phyloP scores from a whole-genome alignment of 2,888 invertebrate genomes.

The Eurytoma californica region DNA sequence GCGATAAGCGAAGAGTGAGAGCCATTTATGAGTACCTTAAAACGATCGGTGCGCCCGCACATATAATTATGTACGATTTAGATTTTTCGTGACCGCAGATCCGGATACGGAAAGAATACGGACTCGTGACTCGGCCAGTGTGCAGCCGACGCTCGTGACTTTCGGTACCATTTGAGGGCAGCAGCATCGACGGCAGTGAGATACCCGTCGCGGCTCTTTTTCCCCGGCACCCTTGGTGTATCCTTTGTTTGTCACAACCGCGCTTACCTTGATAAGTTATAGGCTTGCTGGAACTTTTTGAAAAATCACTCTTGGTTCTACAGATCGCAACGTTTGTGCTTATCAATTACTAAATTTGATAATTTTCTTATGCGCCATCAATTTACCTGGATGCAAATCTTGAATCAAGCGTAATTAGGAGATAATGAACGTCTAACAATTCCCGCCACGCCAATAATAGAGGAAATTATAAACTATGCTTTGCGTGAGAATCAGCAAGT shows the following conservation, averaged over 20 bases:
- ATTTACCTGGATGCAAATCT: too few relatives aligned
- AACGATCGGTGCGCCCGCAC: slow-evolving; percentile 45
- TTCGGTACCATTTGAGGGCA: slow-evolving; percentile 38
- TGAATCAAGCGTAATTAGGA: neutral
- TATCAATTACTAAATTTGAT: too few relatives aligned
- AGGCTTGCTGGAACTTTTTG: slow-evolving; percentile 7
- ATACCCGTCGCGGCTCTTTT: slow-evolving; percentile 8
- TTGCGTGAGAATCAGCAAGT: slow-evolving; percentile 46
- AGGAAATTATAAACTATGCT: slow-evolving; percentile 24
- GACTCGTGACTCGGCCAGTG: slow-evolving; percentile 46
- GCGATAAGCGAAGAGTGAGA: slow-evolving; percentile 35
- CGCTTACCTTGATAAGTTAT: slow-evolving; percentile 46
- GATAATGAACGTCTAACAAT: slow-evolving; percentile 6
- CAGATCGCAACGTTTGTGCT: too few relatives aligned
- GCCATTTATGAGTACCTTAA: slow-evolving; percentile 51
- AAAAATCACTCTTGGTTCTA: too few relatives aligned
- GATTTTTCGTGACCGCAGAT: slow-evolving; percentile 57
- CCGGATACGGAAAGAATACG: slow-evolving; percentile 57
- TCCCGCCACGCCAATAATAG: neutral
- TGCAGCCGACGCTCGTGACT: slow-evolving; percentile 42
- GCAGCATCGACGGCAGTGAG: slow-evolving; percentile 1
- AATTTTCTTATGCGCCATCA: too few relatives aligned
- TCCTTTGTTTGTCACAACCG: slow-evolving; percentile 52
- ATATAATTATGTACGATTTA: slow-evolving; percentile 57
- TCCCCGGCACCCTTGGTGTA: neutral